These are phyloP conservation scores for Nothura maculosa DNA, from an alignment of 2,797 vertebrate species.

Conservation along the genomic window DNA sequence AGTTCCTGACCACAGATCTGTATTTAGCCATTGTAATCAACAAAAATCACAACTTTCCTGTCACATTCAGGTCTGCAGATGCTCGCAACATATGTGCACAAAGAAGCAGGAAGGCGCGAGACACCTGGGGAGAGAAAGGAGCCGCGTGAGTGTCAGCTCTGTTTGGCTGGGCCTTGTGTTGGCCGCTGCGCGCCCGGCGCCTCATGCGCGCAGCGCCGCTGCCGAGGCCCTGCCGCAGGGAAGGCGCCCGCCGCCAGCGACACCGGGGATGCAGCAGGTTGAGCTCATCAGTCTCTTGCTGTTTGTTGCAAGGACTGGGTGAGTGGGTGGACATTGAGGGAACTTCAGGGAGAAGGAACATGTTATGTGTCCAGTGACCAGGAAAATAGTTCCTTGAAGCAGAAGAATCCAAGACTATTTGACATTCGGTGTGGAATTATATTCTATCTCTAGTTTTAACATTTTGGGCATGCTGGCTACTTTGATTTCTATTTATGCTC, in stretches of 20 bases:
- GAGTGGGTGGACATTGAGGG: neutral
- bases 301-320: neutral
- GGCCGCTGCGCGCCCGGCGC: accelerated
- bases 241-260: neutral
- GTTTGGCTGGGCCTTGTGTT: conserved; percentile 1
- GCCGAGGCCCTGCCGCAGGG: neutral
- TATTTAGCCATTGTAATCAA: neutral
- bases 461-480: neutral
- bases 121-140: neutral
- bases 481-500: neutral
- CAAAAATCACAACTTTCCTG: neutral
- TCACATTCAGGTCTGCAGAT: neutral
- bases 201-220: neutral
- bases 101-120: neutral
- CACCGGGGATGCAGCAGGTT: accelerated
- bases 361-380: neutral
- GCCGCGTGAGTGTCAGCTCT: neutral
- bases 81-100: neutral
- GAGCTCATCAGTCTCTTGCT: neutral
- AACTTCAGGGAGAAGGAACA: neutral
- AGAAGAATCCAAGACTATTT: neutral
- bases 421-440: neutral
- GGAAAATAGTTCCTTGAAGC: neutral
- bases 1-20: neutral
- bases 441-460: neutral